Evolutionary conservation across 37 sponge, comb jelly and placozoan genomes (phyloP).

Genomic region (Amphimedon queenslandica): DNA sequence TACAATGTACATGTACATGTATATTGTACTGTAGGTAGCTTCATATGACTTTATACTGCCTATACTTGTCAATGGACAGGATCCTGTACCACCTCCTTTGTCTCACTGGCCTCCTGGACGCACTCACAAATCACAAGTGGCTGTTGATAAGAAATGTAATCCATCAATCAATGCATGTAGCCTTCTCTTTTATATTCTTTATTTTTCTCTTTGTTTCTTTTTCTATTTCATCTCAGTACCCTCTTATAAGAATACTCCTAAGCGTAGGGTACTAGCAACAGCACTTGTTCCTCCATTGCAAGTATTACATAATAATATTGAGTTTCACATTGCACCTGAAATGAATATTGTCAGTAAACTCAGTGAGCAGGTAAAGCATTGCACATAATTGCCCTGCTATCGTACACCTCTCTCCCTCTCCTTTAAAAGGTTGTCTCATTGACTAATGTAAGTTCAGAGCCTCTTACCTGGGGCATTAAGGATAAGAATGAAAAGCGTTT

Average conservation of each 20-base stretch:
- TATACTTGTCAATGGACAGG: slow-evolving; percentile 78
- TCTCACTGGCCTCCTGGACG: slow-evolving; percentile 79
- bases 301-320: slow-evolving; percentile 28
- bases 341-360: too few species aligned
- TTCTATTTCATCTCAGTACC: slow-evolving; percentile 8
- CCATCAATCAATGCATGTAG: background rate
- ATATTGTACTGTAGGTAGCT: slow-evolving; percentile 56
- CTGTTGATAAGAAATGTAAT: background rate
- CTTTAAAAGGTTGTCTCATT: slow-evolving; percentile 21
- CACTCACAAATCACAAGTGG: slow-evolving; percentile 14
- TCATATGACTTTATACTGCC: slow-evolving; percentile 88
- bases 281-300: slow-evolving; percentile 57
- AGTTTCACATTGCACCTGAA: slow-evolving; percentile 27
- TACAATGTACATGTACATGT: background rate
- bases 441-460: slow-evolving; percentile 23
- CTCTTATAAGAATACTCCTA: slow-evolving; percentile 46
- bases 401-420: background rate
- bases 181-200: background rate
- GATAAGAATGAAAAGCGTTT: slow-evolving; percentile 1
- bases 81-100: slow-evolving; percentile 72
- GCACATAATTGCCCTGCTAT: too few species aligned
- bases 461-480: slow-evolving; percentile 27
- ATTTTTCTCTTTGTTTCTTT: slow-evolving; percentile 1
- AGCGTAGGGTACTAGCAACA: slow-evolving; percentile 74
- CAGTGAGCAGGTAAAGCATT: too few species aligned